Evolutionary conservation across 35 echinoderm and acorn worm species (phyloP), one percentile per base, ranked within the genome.

Genomic region (Acanthaster planci): DNA sequence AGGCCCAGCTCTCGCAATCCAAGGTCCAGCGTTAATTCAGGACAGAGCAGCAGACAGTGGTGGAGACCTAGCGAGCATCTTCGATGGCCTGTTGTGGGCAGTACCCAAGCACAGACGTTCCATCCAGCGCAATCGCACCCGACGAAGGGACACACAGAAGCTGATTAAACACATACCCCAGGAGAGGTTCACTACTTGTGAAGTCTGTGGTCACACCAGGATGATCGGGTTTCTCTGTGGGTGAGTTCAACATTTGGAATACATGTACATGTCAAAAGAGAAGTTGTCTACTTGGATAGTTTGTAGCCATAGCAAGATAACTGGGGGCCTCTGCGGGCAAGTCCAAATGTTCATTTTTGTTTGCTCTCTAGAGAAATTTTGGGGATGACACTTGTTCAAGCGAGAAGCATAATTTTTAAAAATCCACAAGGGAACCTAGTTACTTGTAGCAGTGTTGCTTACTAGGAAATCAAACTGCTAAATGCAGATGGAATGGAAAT

Each of bases 51-150:
- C 21, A 55, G 27, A 81, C 1, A 79, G 0, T 22, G 21, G 38
- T 15, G 37, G n/a, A 38, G n/a, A 23, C n/a, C 38, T 39, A 14
- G 30, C 47, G 1, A 52, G 79, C 4, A 51, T 89, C 10, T 89
- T 80, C 37, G 83, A 92, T 86, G 95, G 95, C 23, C 67, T 97
- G 18, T 82, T 97, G 1, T 97, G 84, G 91, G 95, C 91, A 64
- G 95, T 97, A 38, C 95, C 95, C 50, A 97, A 97, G 67, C 75
- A 84, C 31, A 90, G 88, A 91, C 80, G 95, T 26, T 87, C 84
- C 44, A 88, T 86, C 77, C 83, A 97, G 67, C 42, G 88, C 31
- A 93, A 90, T 52, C 82, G 84, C 47, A 89, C 79, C 4, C 82
- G 95, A 55, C 86, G 95, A 32, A 90, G 95, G 85, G 91, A 91